Evolutionary conservation across 2,113 vertebrate genomes (phyloP).

Genomic region (Bombycilla garrulus): DNA sequence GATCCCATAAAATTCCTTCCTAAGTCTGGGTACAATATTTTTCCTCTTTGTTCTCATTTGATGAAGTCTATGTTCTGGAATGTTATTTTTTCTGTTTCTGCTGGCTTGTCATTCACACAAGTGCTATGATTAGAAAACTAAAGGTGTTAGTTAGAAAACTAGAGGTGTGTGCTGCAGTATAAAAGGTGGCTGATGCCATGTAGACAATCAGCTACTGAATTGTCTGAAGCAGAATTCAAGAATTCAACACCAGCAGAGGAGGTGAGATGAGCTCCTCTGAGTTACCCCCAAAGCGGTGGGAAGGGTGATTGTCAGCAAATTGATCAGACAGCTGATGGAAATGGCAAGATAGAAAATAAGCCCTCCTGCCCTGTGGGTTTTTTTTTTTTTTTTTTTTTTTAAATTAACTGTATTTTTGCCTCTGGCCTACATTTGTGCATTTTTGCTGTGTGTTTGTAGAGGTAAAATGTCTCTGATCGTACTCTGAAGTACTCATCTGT

Average conservation of each 20-base stretch:
- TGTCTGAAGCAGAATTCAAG: neutral
- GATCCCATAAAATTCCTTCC: neutral
- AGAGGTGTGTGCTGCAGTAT: neutral
- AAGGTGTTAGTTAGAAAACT: neutral
- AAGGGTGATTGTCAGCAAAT: neutral
- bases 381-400: neutral
- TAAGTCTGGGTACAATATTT: neutral
- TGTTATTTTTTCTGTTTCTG: neutral
- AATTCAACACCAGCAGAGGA: neutral
- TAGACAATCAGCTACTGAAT: neutral
- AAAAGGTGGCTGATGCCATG: neutral
- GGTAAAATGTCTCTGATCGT: neutral
- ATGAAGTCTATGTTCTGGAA: neutral
- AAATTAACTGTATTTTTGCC: neutral
- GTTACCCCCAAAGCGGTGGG: neutral
- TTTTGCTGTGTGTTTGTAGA: neutral
- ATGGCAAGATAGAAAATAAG: neutral
- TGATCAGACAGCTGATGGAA: neutral
- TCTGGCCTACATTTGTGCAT: neutral
- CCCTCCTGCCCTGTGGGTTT: accelerated
- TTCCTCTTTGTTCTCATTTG: neutral
- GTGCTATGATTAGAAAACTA: neutral
- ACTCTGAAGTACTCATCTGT: neutral
- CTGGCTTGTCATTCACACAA: neutral
- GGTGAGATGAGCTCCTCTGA: neutral